Evolutionary conservation across 2,797 vertebrate genomes (phyloP).

Genomic region (Helostoma temminkii): DNA sequence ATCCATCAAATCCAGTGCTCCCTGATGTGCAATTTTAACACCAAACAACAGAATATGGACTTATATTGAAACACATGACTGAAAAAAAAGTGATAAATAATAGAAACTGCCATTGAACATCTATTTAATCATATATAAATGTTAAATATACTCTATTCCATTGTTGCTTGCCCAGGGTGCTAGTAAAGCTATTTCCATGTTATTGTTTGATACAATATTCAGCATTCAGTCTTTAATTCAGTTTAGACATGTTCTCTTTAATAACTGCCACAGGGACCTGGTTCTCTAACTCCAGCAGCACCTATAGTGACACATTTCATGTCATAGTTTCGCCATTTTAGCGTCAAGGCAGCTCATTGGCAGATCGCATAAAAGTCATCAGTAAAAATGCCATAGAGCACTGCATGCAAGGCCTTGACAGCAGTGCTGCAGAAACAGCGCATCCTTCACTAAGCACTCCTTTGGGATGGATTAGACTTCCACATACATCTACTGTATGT

Average conservation of each 20-base stretch:
- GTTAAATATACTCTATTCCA: constrained; percentile 36
- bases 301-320: constrained; percentile 51
- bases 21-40: constrained; percentile 52
- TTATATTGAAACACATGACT: constrained; percentile 40
- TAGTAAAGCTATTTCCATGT: constrained; percentile 21
- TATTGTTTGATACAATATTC: neutral
- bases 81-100: constrained; percentile 20
- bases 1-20: constrained; percentile 46
- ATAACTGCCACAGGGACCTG: constrained; percentile 25
- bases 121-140: constrained; percentile 44
- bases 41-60: constrained; percentile 33
- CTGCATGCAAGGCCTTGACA: constrained; percentile 55
- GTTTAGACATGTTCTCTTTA: constrained; percentile 23
- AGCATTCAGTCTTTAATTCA: constrained; percentile 41
- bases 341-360: constrained; percentile 71
- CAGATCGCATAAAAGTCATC: constrained; percentile 67
- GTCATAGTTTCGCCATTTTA: constrained; percentile 73
- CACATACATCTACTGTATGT: constrained; percentile 37
- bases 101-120: constrained; percentile 4
- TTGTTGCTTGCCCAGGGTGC: constrained; percentile 8
- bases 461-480: constrained; percentile 70
- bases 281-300: constrained; percentile 28
- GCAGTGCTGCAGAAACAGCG: constrained; percentile 52
- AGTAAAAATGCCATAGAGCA: constrained; percentile 63
- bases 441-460: constrained; percentile 75